Evolutionary conservation across 2,888 invertebrate species (phyloP), one percentile per base, ranked within the genome.

Genomic region (Tetheella fluctuosa): DNA sequence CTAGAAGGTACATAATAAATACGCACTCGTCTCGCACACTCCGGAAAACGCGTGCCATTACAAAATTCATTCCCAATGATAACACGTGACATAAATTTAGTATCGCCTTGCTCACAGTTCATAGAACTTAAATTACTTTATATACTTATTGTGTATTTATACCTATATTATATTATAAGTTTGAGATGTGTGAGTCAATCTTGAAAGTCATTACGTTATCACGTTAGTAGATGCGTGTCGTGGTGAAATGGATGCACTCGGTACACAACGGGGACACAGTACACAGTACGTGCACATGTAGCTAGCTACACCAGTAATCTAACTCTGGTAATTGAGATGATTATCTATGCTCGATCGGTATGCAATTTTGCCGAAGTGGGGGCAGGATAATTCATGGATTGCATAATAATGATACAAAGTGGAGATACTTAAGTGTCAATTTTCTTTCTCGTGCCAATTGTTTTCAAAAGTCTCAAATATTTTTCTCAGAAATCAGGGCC

Each of bases 191-290:
- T 86, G 86, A 88, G 87, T 87, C 89, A 87, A 89, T 88, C 84
- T 85, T 64, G 82, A 83, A 84, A 88, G 88, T 89, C 88, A 84
- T 90, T 90, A 86, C 80, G 81, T 86, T 91, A 91, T 91, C 90
- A 80, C 68, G 63, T 59, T 65, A 61, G 64, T 65, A n/a, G 79
- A 80, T 80, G 79, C 80, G 76, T 74, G 79, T 76, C 74, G 80
- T 65, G 73, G 87, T 84, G 87, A 84, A 88, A 88, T 86, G 84
- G 79, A 81, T 81, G 82, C 84, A 68, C 77, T 78, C 70, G 66
- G 70, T 67, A 70, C 69, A 71, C 77, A 80, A 75, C 74, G 79
- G 74, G 80, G 74, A 77, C 77, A 68, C 73, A 69, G 70, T 65
- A 48, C 77, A 67, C 73, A 69, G 70, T 65, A 42, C 7, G 17